Conservation (phyloP, 1,140 invertebrate species). For the Drosophila nannoptera region DNA sequence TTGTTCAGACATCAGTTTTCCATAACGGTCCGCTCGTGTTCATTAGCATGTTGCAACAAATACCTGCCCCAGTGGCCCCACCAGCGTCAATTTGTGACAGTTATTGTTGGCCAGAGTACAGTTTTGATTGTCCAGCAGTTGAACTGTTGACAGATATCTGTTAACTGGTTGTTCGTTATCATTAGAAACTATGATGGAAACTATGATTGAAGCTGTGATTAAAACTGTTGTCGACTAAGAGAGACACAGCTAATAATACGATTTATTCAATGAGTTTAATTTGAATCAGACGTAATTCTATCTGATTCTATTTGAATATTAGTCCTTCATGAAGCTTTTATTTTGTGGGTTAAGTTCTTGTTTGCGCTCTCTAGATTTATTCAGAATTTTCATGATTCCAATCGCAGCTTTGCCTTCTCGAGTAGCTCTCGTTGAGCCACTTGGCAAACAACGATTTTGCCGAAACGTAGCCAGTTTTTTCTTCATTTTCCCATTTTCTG, state of each 20-base stretch:
- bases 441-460: slow-evolving; percentile 53
- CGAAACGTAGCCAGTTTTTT: slow-evolving; percentile 68
- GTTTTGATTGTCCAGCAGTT: slow-evolving; percentile 66
- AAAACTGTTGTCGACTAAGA: slow-evolving; percentile 24
- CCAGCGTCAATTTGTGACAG: slow-evolving; percentile 60
- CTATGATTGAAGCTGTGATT: slow-evolving; percentile 32
- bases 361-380: too few relatives aligned
- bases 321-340: too few relatives aligned
- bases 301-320: too few relatives aligned
- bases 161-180: slow-evolving; percentile 2
- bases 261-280: too few relatives aligned
- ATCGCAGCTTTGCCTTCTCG: slow-evolving; percentile 31
- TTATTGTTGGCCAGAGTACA: slow-evolving; percentile 53
- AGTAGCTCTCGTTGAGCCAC: slow-evolving; percentile 50
- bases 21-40: slow-evolving; percentile 49
- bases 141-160: slow-evolving; percentile 49
- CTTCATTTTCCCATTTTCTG: slow-evolving; percentile 11
- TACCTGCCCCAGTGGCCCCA: slow-evolving; percentile 39
- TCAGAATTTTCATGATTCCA: too few relatives aligned
- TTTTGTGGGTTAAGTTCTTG: too few relatives aligned
- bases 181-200: slow-evolving; percentile 28
- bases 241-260: background rate
- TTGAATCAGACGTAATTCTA: too few relatives aligned
- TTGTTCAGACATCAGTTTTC: slow-evolving; percentile 53
- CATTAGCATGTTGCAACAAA: slow-evolving; percentile 33